phyloP scores from a whole-genome alignment of 2,797 vertebrate species.

The Simalia tracyae region DNA sequence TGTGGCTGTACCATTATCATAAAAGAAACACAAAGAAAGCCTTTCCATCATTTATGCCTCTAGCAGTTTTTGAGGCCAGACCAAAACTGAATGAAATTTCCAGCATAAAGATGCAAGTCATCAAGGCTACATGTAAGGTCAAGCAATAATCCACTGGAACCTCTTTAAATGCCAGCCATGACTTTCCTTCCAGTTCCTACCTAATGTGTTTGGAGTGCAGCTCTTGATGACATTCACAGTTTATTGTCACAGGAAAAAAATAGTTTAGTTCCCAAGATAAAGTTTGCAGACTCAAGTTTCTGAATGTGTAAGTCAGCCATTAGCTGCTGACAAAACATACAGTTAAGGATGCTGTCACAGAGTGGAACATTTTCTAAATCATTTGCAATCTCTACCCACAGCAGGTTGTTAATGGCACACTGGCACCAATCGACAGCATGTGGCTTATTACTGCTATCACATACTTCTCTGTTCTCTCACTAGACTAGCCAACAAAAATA shows the following conservation, averaged over 20 bases:
- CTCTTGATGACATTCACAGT: not conserved
- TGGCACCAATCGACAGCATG: not conserved
- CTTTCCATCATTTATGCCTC: not conserved
- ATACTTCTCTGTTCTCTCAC: not conserved
- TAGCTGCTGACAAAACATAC: slow-evolving; percentile 1
- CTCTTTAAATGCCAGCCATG: not conserved
- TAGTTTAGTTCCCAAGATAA: slow-evolving; percentile 23
- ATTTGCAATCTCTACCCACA: not conserved
- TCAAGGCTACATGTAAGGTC: not conserved
- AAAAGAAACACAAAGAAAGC: not conserved
- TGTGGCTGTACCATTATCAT: not conserved
- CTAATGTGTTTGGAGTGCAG: not conserved
- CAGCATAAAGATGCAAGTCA: not conserved
- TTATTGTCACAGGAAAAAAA: not conserved
- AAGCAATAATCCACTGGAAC: not conserved
- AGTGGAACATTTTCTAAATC: slow-evolving; percentile 20
- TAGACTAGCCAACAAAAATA: not conserved
- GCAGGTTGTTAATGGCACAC: not conserved
- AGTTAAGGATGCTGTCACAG: not conserved
- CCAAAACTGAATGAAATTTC: not conserved
- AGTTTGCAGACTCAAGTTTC: slow-evolving; percentile 14
- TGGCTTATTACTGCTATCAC: not conserved
- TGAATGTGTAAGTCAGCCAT: slow-evolving; percentile 7
- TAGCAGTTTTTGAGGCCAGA: not conserved
- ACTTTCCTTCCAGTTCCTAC: not conserved